These are phyloP conservation scores for Hyperopisus bebe DNA, from an alignment of 2,113 vertebrate species.

Conservation along the genomic window DNA sequence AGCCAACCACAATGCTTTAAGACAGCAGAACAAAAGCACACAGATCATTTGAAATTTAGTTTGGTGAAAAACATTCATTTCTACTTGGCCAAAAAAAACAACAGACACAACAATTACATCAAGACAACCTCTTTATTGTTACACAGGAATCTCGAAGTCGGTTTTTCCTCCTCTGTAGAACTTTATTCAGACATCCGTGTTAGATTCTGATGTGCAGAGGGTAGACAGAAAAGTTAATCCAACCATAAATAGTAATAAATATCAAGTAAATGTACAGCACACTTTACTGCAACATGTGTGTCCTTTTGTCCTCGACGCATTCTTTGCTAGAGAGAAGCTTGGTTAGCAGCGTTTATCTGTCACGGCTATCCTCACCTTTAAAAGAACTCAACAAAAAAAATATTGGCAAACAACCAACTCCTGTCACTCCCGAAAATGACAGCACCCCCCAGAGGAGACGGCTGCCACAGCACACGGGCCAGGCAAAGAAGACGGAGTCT, in stretches of 20 bases:
- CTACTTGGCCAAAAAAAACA: background rate
- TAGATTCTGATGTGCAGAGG: slow-evolving; percentile 68
- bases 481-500: slow-evolving; percentile 43
- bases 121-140: slow-evolving; percentile 67
- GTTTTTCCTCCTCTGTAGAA: slow-evolving; percentile 64
- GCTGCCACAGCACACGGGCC: slow-evolving; percentile 30
- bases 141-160: slow-evolving; percentile 63
- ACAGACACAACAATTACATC: slow-evolving; percentile 44
- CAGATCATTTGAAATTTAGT: background rate
- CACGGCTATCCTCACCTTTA: slow-evolving; percentile 44
- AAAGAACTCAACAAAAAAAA: slow-evolving; percentile 44
- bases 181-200: slow-evolving; percentile 73
- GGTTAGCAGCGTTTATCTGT: slow-evolving; percentile 63
- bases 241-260: slow-evolving; percentile 99
- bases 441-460: background rate
- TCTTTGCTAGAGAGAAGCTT: slow-evolving; percentile 42
- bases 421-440: slow-evolving; percentile 25
- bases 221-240: slow-evolving; percentile 83
- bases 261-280: slow-evolving; percentile 89
- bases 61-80: background rate
- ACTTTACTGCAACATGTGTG: slow-evolving; percentile 61
- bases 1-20: background rate
- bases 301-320: slow-evolving; percentile 48
- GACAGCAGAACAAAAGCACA: background rate
- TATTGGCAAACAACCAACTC: slow-evolving; percentile 37